Evolutionary conservation across 2,113 vertebrate genomes (phyloP).

Genomic region (Cygnus buccinator): DNA sequence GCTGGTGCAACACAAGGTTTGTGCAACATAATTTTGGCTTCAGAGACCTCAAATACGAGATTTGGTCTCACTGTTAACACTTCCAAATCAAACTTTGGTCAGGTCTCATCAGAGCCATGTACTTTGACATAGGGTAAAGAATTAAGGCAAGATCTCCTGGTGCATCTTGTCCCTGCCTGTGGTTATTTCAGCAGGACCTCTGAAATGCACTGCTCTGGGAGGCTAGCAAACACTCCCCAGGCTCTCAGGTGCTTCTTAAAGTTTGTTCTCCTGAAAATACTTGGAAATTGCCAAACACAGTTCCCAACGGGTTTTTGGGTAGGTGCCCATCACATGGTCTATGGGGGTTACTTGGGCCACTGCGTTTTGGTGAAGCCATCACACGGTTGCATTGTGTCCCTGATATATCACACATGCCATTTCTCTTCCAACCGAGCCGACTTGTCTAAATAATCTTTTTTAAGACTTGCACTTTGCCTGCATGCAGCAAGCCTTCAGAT

Average conservation of each 20-base stretch:
- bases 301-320: not conserved
- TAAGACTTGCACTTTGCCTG: not conserved
- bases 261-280: not conserved
- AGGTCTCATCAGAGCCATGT: not conserved
- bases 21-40: not conserved
- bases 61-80: not conserved
- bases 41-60: not conserved
- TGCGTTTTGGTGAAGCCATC: not conserved
- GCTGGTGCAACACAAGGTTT: not conserved
- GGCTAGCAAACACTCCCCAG: not conserved
- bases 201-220: rapidly evolving
- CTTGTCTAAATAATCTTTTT: not conserved
- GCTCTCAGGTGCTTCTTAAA: not conserved
- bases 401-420: not conserved
- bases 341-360: not conserved
- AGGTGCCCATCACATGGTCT: not conserved
- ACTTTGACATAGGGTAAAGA: not conserved
- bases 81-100: not conserved
- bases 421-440: not conserved
- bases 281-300: not conserved
- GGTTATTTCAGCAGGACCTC: not conserved
- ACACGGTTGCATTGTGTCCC: not conserved
- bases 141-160: not conserved
- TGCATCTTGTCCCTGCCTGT: not conserved
- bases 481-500: not conserved